Conservation (phyloP, 1,140 invertebrate genomes). For the Venustaconcha ellipsiformis region DNA sequence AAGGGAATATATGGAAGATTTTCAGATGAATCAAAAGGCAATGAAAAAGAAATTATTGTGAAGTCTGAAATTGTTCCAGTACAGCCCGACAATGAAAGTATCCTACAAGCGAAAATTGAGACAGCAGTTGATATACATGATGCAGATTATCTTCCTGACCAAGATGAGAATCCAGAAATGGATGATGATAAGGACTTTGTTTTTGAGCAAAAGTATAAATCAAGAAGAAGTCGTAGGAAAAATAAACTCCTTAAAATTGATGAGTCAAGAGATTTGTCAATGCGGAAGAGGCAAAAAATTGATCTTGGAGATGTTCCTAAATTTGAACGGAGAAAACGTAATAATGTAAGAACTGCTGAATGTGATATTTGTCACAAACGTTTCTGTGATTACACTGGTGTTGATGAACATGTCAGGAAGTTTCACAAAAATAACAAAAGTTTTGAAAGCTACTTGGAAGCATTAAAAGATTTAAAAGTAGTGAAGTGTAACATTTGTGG, state of each 20-base stretch:
- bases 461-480: constrained; percentile 15
- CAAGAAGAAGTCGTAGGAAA: constrained; percentile 1
- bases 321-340: constrained; percentile 11
- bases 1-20: constrained; percentile 12
- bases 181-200: constrained; percentile 16
- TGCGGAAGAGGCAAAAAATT: constrained; percentile 1
- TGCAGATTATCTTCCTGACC: constrained; percentile 15
- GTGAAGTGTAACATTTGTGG: constrained; percentile 34
- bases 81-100: constrained; percentile 10
- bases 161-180: constrained; percentile 11
- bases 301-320: constrained; percentile 18
- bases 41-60: constrained; percentile 1
- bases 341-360: constrained; percentile 1
- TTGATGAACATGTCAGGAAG: constrained; percentile 44
- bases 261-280: constrained; percentile 3
- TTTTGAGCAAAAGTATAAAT: background rate
- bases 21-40: background rate
- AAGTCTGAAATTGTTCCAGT: background rate
- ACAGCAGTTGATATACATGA: constrained; percentile 8
- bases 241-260: constrained; percentile 15
- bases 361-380: constrained; percentile 45
- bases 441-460: constrained; percentile 31
- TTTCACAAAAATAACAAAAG: constrained; percentile 34
- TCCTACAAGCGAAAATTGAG: constrained; percentile 12
- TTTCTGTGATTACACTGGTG: constrained; percentile 43